phyloP scores from a whole-genome alignment of 2,797 vertebrate species.

The Phrynocephalus vlangalii region DNA sequence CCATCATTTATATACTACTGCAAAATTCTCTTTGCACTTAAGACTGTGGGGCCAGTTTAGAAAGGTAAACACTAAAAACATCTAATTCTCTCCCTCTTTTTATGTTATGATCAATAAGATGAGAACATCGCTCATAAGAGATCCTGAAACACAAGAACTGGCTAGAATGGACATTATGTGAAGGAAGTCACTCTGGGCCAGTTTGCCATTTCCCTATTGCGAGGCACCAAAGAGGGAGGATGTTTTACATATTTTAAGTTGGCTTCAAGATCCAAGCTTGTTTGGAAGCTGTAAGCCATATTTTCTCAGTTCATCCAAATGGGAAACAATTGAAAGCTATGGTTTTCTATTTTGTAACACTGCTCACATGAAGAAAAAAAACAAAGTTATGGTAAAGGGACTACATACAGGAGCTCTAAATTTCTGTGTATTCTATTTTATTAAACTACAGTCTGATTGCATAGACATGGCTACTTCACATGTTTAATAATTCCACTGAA shows the following conservation, averaged over 20 bases:
- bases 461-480: not conserved
- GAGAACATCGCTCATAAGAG: constrained; percentile 33
- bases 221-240: too few relatives aligned
- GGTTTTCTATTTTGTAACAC: not conserved
- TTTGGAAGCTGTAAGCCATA: not conserved
- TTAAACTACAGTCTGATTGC: not conserved
- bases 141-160: constrained; percentile 47
- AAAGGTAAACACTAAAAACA: not conserved
- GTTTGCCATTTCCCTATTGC: too few relatives aligned
- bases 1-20: not conserved
- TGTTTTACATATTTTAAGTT: not conserved
- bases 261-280: constrained; percentile 37
- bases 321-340: constrained; percentile 57
- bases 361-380: not conserved
- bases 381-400: not conserved
- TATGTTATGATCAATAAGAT: constrained; percentile 47
- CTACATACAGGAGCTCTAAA: not conserved
- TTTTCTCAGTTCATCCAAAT: not conserved
- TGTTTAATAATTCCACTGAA: not conserved
- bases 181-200: too few relatives aligned
- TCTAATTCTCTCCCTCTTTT: constrained; percentile 23
- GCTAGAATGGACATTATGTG: too few relatives aligned
- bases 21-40: not conserved
- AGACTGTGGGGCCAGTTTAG: not conserved
- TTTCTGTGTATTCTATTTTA: not conserved